phyloP scores from a whole-genome alignment of 92 coral and sea anemone genomes.

The Epizoanthus illoricatus region DNA sequence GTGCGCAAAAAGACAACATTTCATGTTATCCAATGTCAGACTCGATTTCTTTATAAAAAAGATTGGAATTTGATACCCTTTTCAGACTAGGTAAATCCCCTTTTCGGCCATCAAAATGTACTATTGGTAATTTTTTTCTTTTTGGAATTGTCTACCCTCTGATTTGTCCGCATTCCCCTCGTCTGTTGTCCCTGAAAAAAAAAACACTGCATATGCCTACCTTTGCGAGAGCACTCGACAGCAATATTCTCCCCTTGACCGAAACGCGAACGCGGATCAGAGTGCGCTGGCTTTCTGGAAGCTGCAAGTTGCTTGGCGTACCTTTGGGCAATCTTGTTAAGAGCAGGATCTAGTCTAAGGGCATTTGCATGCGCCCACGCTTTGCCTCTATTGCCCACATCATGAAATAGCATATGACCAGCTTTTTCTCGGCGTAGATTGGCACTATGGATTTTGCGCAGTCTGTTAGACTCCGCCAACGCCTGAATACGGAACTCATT shows the following conservation, averaged over 20 bases:
- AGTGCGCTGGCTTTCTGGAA: constrained; percentile 14
- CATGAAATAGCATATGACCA: constrained; percentile 3
- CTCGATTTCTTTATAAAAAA: no score
- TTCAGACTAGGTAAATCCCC: no score
- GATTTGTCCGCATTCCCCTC: no score
- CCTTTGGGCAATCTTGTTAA: constrained; percentile 17
- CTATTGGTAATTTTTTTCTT: no score
- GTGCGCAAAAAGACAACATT: no score
- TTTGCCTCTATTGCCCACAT: neutral
- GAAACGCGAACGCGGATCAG: constrained; percentile 16
- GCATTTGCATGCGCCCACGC: neutral
- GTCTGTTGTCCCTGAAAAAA: neutral
- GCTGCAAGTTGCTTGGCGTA: constrained; percentile 22
- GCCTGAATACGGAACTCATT: neutral
- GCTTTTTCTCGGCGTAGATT: neutral
- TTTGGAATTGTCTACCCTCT: no score
- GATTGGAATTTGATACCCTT: no score
- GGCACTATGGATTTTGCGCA: constrained; percentile 19
- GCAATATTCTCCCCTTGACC: constrained; percentile 42
- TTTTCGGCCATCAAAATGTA: no score
- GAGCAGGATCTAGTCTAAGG: constrained; percentile 11
- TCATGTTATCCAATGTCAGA: no score
- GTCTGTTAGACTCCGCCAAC: constrained; percentile 19
- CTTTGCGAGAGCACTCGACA: constrained; percentile 22
- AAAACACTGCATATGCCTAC: neutral